Percentiles rank a stretch among this genome's conserved stretches.
phyloP scores from a whole-genome alignment of 2,888 invertebrate species.

The Tryphoninae sp. region DNA sequence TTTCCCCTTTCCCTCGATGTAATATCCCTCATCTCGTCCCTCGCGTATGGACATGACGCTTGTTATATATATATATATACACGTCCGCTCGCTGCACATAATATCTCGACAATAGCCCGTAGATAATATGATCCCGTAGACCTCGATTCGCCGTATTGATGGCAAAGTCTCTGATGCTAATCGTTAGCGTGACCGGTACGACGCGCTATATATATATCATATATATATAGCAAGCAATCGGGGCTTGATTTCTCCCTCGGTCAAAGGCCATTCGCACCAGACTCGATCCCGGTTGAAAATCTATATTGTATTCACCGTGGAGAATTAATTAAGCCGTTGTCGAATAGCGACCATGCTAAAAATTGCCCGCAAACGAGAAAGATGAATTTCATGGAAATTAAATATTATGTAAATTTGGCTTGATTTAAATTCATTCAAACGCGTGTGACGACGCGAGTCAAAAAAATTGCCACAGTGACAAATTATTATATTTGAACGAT shows the following conservation, averaged over 20 bases:
- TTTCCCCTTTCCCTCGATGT: neutral
- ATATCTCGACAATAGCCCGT: slow-evolving; percentile 58
- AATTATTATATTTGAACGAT: no score
- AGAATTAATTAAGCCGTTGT: slow-evolving; percentile 45
- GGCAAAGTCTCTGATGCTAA: slow-evolving; percentile 57
- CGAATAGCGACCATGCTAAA: slow-evolving; percentile 6
- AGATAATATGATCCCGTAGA: slow-evolving; percentile 58
- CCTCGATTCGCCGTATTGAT: slow-evolving; percentile 63
- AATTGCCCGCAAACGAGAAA: neutral
- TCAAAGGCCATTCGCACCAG: slow-evolving; percentile 45
- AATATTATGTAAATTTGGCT: neutral
- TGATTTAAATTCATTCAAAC: no score
- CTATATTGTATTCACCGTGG: slow-evolving; percentile 31
- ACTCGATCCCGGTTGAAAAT: slow-evolving; percentile 35
- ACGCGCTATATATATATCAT: slow-evolving; percentile 25
- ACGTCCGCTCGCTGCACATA: slow-evolving; percentile 22
- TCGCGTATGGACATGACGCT: slow-evolving; percentile 6
- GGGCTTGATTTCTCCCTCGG: slow-evolving; percentile 47
- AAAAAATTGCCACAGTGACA: no score
- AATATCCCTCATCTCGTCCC: slow-evolving; percentile 50
- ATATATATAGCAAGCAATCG: slow-evolving; percentile 28
- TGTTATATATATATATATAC: slow-evolving; percentile 2
- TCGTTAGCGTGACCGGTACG: slow-evolving; percentile 60
- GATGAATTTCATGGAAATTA: neutral
- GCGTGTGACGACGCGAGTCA: no score